A percentile compares a stretch with the other conserved stretches of the same genome.
phyloP scores from a whole-genome alignment of 2,113 vertebrate genomes.

The Mastomys natalensis region DNA sequence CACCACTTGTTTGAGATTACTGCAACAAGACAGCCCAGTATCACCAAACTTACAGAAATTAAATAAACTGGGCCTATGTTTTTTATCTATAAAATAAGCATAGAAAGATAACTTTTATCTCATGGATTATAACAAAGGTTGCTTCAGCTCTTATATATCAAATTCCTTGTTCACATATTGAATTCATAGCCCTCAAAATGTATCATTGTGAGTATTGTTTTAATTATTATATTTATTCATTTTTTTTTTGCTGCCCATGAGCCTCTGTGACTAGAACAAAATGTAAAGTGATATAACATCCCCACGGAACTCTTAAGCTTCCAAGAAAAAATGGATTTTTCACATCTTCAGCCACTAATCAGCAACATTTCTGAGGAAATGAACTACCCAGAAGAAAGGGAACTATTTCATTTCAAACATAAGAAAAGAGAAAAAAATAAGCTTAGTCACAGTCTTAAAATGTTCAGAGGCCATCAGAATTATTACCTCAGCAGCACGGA shows the following conservation, averaged over 20 bases:
- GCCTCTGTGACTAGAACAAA: not conserved
- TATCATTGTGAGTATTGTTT: not conserved
- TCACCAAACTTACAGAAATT: not conserved
- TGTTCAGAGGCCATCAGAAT: conserved; percentile 79
- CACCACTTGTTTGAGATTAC: not conserved
- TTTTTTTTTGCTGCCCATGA: not conserved
- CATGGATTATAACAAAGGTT: not conserved
- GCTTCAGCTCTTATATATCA: not conserved
- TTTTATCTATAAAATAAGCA: not conserved
- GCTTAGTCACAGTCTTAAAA: conserved; percentile 85
- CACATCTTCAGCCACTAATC: conserved; percentile 75
- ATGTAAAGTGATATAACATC: not conserved
- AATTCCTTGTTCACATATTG: not conserved
- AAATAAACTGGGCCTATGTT: not conserved
- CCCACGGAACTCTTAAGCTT: not conserved
- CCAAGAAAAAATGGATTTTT: not conserved
- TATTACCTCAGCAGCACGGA: conserved; percentile 86
- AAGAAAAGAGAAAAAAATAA: conserved; percentile 80
- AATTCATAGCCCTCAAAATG: not conserved
- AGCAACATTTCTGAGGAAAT: conserved; percentile 78
- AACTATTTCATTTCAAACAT: conserved; percentile 67
- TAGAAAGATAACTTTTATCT: not conserved
- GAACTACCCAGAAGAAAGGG: conserved; percentile 43
- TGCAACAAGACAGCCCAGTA: not conserved
- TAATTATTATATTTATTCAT: not conserved